Base-by-base conservation (phyloP, 2,113 vertebrate species). In the Hystrix cristata region DNA sequence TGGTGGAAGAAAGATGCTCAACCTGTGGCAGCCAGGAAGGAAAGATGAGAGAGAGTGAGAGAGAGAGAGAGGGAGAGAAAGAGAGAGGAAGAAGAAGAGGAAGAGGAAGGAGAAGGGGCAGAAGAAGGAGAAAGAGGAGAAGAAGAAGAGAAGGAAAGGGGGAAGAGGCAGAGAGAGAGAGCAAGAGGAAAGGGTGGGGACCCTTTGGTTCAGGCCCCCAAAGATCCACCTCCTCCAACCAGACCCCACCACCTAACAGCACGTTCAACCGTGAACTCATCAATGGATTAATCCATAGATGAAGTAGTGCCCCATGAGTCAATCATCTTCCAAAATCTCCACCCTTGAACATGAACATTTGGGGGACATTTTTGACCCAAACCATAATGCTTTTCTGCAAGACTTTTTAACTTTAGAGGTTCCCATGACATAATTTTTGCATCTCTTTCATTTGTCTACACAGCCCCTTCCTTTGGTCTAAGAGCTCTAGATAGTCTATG, bases 361-460 rank as follows among this genome's bases (percentile, higher is more conserved):
- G 38, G 11, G 34, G 43, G 38, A 38, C n/a, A 72, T 43, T 38
- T 72, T 43, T 23, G 71, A 72, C 38, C 71, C 38, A 72, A 43
- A 72, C 38, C 38, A 46, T 74, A 74, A 46, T n/a, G 23, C 3
- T 62, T 12, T 48, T 55, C n/a, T 92, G 78, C 48, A 64, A 53
- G 48, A 69, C 4, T 21, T 94, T 91, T 88, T 64, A 53, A 83
- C 84, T 93, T 84, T 88, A 86, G 27, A 84, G 46, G 51, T 13
- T 90, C 34, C 7, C 6, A 14, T 53, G 87, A 74, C 16, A 69
- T 53, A n/a, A 12, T 18, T 34, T 95, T 95, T 57, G 27, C 69
- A 82, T 51, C 46, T 82, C 21, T 93, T 9, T 83, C 12, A 78
- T 90, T 72, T 79, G 16, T 38, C 7, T 38, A 11, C 31, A 5